Conservation (phyloP, 1,140 invertebrate genomes). For the Spodoptera frugiperda region DNA sequence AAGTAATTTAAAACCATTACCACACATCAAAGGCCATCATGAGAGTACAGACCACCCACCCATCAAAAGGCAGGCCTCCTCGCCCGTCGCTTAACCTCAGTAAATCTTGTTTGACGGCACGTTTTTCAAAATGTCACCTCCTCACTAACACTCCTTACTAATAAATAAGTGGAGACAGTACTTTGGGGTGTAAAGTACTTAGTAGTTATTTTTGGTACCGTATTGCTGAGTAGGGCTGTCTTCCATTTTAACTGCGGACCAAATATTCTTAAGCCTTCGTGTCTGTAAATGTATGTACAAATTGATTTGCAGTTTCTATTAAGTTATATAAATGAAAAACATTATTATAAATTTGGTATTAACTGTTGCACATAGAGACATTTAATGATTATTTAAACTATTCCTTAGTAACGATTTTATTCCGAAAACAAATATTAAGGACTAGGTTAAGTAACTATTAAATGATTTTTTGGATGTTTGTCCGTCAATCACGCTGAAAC, state of each 20-base stretch:
- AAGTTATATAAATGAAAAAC: no score
- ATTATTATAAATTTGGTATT: no score
- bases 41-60: not conserved
- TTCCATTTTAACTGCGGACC: not conserved
- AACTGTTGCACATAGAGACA: no score
- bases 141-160: conserved; percentile 14
- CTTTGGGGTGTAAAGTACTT: conserved; percentile 4
- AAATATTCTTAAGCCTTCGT: no score
- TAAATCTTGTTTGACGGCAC: conserved; percentile 12
- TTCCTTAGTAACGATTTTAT: no score
- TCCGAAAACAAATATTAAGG: no score
- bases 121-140: conserved; percentile 31
- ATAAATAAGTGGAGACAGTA: conserved; percentile 32
- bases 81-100: conserved; percentile 20
- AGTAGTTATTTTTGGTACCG: conserved; percentile 2
- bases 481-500: no score
- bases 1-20: not conserved
- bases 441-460: no score
- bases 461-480: no score
- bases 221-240: not conserved
- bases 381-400: no score
- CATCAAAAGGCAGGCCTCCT: not conserved
- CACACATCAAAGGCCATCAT: not conserved
- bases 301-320: no score
- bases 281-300: no score